Conservation (phyloP, 2,113 vertebrate species). For the Tretioscincus oriximinensis region DNA sequence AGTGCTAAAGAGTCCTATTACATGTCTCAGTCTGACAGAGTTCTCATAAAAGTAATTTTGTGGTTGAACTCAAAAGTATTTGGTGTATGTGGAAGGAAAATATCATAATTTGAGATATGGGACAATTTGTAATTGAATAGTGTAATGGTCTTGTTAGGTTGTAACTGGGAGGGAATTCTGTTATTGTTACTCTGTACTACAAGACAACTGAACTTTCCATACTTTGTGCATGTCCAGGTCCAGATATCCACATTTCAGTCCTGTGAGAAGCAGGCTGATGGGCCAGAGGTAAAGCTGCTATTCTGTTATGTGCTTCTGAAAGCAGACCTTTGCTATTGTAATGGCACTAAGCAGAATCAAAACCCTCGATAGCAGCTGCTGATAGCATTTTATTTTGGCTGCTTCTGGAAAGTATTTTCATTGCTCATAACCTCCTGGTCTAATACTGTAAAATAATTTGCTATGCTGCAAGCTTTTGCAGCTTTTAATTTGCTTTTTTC, state of each 20-base stretch:
- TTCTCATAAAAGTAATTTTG: not conserved
- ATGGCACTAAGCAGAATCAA: constrained; percentile 69
- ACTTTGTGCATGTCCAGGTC: constrained; percentile 83
- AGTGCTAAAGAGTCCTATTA: not conserved
- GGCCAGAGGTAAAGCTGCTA: constrained; percentile 82
- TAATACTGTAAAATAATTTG: constrained; percentile 55
- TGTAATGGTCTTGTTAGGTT: constrained; percentile 32
- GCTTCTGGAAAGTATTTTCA: constrained; percentile 53
- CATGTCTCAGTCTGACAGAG: not conserved
- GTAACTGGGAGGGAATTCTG: constrained; percentile 31
- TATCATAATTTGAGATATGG: constrained; percentile 27
- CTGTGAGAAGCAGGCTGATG: constrained; percentile 80
- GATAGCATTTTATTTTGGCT: constrained; percentile 67
- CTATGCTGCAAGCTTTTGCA: constrained; percentile 75
- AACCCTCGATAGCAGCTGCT: constrained; percentile 68
- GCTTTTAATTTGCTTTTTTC: constrained; percentile 72
- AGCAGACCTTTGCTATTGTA: constrained; percentile 67
- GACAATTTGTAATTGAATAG: constrained; percentile 21
- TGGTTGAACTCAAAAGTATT: not conserved
- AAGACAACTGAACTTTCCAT: constrained; percentile 69
- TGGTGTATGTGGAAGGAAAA: not conserved
- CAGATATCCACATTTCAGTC: constrained; percentile 77
- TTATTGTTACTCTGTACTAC: constrained; percentile 48
- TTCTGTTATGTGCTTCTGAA: constrained; percentile 67
- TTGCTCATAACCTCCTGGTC: constrained; percentile 56